Evolutionary conservation across 2,888 invertebrate species (phyloP).

Genomic region (Microctonus brassicae): DNA sequence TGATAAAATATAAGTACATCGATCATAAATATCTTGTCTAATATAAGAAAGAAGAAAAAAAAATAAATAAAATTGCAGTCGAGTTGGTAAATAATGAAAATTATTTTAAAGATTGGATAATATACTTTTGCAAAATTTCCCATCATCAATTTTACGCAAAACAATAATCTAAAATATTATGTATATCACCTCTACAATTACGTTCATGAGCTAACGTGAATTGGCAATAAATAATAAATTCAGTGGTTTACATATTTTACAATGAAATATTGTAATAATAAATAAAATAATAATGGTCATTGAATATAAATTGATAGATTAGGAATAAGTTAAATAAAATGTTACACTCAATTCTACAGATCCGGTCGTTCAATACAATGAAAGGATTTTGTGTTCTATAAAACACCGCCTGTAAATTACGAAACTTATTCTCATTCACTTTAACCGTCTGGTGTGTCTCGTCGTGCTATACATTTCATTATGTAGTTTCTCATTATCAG

Average conservation of each 20-base stretch:
- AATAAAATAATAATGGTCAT: not conserved
- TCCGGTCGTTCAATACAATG: constrained; percentile 1
- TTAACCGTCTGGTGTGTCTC: not conserved
- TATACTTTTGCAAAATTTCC: not conserved
- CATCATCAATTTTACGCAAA: not conserved
- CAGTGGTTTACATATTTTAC: not conserved
- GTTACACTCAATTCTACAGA: not conserved
- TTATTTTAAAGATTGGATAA: not conserved
- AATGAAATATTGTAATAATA: not conserved
- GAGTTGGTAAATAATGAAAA: not conserved
- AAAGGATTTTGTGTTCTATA: not conserved
- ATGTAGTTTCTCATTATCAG: constrained; percentile 21
- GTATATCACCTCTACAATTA: too few species aligned
- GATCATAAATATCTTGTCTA: not conserved
- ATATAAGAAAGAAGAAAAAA: not conserved
- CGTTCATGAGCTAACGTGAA: too few species aligned
- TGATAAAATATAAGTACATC: constrained; percentile 3
- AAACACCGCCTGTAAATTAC: not conserved
- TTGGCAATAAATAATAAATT: not conserved
- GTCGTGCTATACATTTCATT: constrained; percentile 16
- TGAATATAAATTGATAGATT: not conserved
- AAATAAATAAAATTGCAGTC: not conserved
- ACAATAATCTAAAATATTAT: too few species aligned
- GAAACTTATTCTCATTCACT: constrained; percentile 4
- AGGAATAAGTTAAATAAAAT: not conserved